Percentiles rank a stretch among this genome's conserved stretches.
Evolutionary conservation across 2,113 vertebrate species (phyloP).

Genomic region (Melanocharis versteri): DNA sequence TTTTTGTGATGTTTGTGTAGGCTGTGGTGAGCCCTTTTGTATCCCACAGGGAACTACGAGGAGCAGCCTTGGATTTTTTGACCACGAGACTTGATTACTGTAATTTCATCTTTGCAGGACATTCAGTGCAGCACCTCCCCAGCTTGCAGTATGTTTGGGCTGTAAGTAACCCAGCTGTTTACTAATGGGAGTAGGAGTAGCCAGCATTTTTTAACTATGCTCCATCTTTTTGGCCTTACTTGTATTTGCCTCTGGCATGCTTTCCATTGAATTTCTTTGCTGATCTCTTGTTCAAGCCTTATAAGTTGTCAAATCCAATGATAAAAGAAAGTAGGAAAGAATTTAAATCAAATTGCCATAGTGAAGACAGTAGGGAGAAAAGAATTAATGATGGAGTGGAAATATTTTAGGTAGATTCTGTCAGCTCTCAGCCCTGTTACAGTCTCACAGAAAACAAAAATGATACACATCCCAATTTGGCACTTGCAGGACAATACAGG

Average conservation of each 20-base stretch:
- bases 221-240: neutral
- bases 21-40: neutral
- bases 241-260: neutral
- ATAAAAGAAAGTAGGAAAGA: neutral
- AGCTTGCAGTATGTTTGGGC: neutral
- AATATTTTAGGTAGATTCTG: neutral
- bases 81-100: slow-evolving; percentile 21
- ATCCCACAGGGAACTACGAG: neutral
- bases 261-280: neutral
- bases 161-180: neutral
- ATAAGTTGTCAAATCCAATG: neutral
- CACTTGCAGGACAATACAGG: neutral
- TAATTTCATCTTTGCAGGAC: neutral
- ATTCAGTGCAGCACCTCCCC: neutral
- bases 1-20: neutral
- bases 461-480: accelerated
- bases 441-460: neutral
- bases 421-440: neutral
- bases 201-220: neutral
- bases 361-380: neutral
- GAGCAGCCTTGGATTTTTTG: neutral
- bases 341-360: neutral
- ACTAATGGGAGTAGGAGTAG: neutral
- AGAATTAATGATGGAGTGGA: neutral
- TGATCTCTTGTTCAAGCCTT: neutral